Conservation (phyloP, 37 sponge, comb jelly and placozoan species). For the Theonella swinhoei region DNA sequence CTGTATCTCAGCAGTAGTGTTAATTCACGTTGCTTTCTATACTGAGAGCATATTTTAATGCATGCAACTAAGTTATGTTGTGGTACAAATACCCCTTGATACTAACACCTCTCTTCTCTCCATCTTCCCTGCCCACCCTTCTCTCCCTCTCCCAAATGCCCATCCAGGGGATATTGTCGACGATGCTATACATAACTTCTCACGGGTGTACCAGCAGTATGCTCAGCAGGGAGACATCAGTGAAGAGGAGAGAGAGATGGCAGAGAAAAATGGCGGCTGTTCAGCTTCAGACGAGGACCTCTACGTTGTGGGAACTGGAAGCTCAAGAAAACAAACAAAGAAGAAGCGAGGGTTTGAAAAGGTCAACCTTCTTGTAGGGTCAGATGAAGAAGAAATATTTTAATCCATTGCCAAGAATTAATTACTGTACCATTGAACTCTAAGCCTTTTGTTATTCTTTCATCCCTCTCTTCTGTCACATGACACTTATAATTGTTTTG, state of each 20-base stretch:
- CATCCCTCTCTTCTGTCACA: no score
- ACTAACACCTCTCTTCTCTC: no score
- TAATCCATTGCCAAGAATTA: not conserved
- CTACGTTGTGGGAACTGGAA: not conserved
- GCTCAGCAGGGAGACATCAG: conserved; percentile 77
- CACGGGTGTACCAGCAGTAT: conserved; percentile 91
- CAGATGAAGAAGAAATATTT: conserved; percentile 71
- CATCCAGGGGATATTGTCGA: conserved; percentile 79
- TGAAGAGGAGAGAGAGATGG: conserved; percentile 39
- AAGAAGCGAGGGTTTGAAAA: conserved; percentile 35
- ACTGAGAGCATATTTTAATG: no score
- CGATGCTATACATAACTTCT: conserved; percentile 98
- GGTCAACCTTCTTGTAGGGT: conserved; percentile 52
- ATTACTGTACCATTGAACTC: no score
- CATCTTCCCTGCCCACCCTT: no score
- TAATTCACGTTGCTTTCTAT: no score
- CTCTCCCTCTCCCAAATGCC: not conserved
- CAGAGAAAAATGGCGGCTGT: not conserved
- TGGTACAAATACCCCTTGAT: not conserved
- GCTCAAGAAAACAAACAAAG: not conserved
- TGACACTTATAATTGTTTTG: no score
- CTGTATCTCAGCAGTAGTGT: no score
- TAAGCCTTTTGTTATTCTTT: no score
- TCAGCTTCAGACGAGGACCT: conserved; percentile 20
- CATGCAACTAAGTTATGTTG: no score